These are phyloP conservation scores for Uria aalge DNA, from an alignment of 2,113 vertebrate genomes.

Conservation along the genomic window DNA sequence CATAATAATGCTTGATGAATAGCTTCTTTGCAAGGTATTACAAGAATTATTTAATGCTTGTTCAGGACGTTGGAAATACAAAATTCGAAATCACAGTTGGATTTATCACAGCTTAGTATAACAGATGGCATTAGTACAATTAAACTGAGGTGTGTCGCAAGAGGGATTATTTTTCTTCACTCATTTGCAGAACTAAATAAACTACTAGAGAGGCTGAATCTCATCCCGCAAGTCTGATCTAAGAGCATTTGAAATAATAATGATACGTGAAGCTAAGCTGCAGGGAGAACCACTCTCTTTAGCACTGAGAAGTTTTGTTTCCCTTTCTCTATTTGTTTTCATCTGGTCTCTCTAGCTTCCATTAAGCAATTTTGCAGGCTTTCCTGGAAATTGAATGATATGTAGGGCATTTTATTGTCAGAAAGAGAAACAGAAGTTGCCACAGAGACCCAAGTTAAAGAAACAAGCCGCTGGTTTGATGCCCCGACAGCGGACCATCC, in stretches of 20 bases:
- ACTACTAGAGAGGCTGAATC: not conserved
- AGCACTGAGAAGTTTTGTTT: not conserved
- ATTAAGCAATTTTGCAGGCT: not conserved
- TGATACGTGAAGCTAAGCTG: not conserved
- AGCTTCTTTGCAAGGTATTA: not conserved
- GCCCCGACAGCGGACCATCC: not conserved
- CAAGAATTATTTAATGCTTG: not conserved
- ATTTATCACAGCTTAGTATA: not conserved
- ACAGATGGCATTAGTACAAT: slow-evolving; percentile 15
- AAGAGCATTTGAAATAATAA: not conserved
- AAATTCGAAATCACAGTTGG: not conserved
- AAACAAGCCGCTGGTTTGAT: not conserved
- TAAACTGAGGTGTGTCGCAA: not conserved
- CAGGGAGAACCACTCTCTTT: not conserved
- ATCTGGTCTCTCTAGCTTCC: not conserved
- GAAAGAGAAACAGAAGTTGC: not conserved
- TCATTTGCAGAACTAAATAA: not conserved
- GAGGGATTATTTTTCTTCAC: not conserved
- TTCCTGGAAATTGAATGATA: not conserved
- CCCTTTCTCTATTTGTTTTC: not conserved
- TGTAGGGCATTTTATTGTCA: not conserved
- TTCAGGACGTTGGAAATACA: not conserved
- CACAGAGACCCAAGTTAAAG: not conserved
- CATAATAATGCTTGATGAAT: not conserved
- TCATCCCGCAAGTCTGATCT: not conserved